Percentiles rank a stretch among this genome's conserved stretches.
phyloP scores from a whole-genome alignment of 2,113 vertebrate species.

The Condylura cristata region DNA sequence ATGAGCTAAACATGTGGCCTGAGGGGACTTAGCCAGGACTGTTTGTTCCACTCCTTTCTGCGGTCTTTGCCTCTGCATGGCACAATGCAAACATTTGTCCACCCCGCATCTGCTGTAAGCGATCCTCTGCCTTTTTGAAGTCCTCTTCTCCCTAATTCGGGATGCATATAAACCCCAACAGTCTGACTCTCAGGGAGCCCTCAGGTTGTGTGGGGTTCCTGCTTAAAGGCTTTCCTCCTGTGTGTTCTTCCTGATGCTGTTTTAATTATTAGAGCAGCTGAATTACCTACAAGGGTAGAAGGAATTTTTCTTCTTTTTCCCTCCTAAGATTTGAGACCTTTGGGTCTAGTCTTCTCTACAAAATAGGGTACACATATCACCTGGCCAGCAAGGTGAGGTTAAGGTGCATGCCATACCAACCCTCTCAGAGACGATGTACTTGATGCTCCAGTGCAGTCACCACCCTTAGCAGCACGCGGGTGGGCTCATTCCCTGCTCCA shows the following conservation, averaged over 20 bases:
- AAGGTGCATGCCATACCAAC: neutral
- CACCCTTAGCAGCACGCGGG: neutral
- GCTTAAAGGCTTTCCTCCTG: neutral
- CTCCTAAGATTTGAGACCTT: neutral
- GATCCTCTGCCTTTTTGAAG: neutral
- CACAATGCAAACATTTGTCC: neutral
- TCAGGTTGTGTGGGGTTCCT: neutral
- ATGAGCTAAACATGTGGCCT: too few relatives aligned
- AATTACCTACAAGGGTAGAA: neutral
- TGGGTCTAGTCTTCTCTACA: neutral
- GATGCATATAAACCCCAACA: neutral
- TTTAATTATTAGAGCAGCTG: neutral
- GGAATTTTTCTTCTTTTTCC: neutral
- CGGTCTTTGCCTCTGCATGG: too few relatives aligned
- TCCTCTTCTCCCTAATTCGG: neutral
- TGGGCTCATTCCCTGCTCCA: neutral
- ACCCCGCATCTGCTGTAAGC: neutral
- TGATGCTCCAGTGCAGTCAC: neutral
- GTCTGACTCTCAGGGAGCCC: neutral
- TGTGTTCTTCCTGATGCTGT: neutral
- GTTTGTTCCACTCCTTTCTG: too few relatives aligned
- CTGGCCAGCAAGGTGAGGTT: neutral
- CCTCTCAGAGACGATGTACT: neutral
- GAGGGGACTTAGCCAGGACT: neutral
- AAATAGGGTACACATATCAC: neutral